Base-by-base conservation (phyloP, 1,140 invertebrate genomes). In the Scylla paramamosain region DNA sequence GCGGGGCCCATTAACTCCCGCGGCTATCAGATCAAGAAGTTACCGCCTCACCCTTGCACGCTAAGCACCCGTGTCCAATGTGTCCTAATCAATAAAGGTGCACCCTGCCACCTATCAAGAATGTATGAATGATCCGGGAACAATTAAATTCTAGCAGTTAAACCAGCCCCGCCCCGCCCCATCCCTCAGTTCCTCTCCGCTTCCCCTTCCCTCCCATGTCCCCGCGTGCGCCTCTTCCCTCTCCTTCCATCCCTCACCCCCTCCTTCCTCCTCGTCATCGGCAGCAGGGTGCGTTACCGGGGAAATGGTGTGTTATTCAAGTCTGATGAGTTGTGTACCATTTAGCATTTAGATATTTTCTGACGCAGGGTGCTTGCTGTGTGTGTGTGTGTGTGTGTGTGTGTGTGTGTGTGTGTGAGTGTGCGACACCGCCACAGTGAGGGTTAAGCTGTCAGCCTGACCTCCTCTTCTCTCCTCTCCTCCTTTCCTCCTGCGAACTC, bases 291-390 rank as follows among this genome's bases (percentile, higher is more conserved):
- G 93, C 89, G 88, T 94, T 94, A 91, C 89, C 87, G 31, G 87
- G 86, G 25, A 83, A 84, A 84, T 94, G 88, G 88, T 94, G 93
- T 94, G 88, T 91, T 91, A 94, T 94, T 94, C 88, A 94, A 84
- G 28, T n/a, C 67, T 32, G 48, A 88, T 93, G 92, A 86, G 87
- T 93, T 87, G 87, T 93, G 92, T 31, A 88, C 92, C 29, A 39
- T 52, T 91, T 91, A 14, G n/a, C 52, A 25, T 77, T 91, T 77
- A 52, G 52, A 77, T 48, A 77, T 77, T 91, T 91, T 91, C 48
- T 91, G 28, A 25, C 52, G 8, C 45, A 91, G 89, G 89, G 31
- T 91, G 52, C 31, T 29, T 31, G 52, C 48, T n/a, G n/a, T 52
- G 45, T 52, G 29, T 90, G 20, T 67, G 20, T 67, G 20, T 67